Evolutionary conservation across 2,113 vertebrate genomes (phyloP), one percentile per base, ranked within the genome.

Genomic region (Leucosticte australis): DNA sequence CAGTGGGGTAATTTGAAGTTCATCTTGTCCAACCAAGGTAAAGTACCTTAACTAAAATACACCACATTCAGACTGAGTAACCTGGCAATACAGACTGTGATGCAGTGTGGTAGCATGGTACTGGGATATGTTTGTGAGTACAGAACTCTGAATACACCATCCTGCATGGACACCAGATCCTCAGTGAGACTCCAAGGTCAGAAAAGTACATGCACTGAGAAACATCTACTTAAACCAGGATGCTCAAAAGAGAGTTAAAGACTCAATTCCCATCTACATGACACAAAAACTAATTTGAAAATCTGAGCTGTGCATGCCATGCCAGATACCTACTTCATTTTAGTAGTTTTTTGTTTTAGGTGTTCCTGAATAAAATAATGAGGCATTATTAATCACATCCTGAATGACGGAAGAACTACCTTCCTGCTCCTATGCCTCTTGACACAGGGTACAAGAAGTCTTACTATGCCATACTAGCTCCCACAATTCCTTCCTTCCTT

Each of bases 351-450:
- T 96, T 97, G 94, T 96, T 97, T 97, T 93, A 90, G 93, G 81
- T 74, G 71, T 96, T 97, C 96, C 97, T 97, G 96, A 97, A 98
- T 92, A 95, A 96, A 96, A 96, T 94, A 89, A 93, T 96, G 94
- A 98, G 81, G 95, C 65, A 90, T 95, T 95, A 94, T 95, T 97
- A 97, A 97, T 96, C 96, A 96, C 91, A 98, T 97, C 96, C 97
- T 97, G 96, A 95, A 87, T 88, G 97, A 97, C 79, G 94, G 96
- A 93, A 95, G 90, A 91, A 94, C 95, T 87, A 87, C 95, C 93
- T 98, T 98, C 97, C 96, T 96, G 82, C 76, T 96, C 68, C 73
- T 95, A 63, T 52, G 77, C 78, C 88, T 96, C 92, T 97, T 67
- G 77, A 80, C 55, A 90, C 6, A n/a, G 68, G 80, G 82, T 86